Evolutionary conservation across 1,140 invertebrate genomes (phyloP), one percentile per base, ranked within the genome.

Genomic region (Pectinophora gossypiella): DNA sequence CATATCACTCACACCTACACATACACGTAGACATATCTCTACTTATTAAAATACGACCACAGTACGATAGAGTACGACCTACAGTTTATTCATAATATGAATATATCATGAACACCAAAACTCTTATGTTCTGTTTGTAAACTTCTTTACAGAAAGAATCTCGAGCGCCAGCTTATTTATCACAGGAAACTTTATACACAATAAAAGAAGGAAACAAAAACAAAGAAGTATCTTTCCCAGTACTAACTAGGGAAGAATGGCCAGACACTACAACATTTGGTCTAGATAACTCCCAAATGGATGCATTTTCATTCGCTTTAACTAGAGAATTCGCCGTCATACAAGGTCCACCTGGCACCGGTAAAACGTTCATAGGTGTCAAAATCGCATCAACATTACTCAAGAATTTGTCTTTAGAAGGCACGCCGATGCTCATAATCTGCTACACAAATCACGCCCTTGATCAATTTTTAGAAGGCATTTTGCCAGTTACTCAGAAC

Each of bases 401-500:
- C 0, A 67, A 88, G 48, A 93, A 92, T 64, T 64, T 85, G 9
- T 77, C 78, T 9, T 51, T 85, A 20, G 64, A 75, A 68, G 69
- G 79, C 5, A 88, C 84, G 0, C 95, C 95, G 4, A 94, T 97
- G 64, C 69, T 97, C 0, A 88, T 97, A 3, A 91, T 97, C 19
- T 95, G 94, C 63, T 95, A 93, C 62, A 96, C 95, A 0, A 97
- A 97, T 80, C 94, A 96, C 81, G 95, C 96, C 9, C 73, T 97
- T 7, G 96, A 97, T 87, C 95, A 97, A 73, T 96, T 97, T 75
- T 73, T 97, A n/a, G 92, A 96, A 76, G 93, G 93, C 10, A 89
- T 95, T 9, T 63, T 90, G 2, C 53, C 75, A 36, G 76, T 88
- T 2, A 92, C 90, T 1, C 61, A 88, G 0, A 85, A 88, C 51